These are phyloP conservation scores for Tupaia tana DNA, from an alignment of 2,113 vertebrate genomes.

Conservation along the genomic window DNA sequence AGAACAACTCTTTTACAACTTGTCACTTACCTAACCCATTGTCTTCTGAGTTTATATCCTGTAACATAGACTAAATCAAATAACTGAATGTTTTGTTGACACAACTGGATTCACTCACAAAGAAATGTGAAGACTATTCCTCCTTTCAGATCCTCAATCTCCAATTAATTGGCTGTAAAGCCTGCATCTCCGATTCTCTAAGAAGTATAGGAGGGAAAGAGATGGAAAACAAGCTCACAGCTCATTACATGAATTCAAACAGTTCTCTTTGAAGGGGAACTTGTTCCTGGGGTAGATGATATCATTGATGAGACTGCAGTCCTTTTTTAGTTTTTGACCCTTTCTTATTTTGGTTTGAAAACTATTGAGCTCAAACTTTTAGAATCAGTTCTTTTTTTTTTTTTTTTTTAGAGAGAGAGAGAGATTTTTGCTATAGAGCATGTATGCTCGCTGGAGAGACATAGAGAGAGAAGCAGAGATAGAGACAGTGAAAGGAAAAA, in stretches of 20 bases:
- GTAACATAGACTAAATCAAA: neutral
- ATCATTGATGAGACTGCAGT: neutral
- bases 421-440: too few species aligned
- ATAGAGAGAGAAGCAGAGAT: too few species aligned
- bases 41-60: neutral
- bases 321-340: neutral
- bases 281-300: neutral
- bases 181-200: slow-evolving; percentile 32
- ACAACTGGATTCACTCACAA: slow-evolving; percentile 12
- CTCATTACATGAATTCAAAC: slow-evolving; percentile 28
- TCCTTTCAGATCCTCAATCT: slow-evolving; percentile 34
- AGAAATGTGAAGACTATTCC: neutral
- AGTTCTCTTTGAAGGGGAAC: neutral
- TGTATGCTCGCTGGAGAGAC: too few species aligned
- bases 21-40: neutral
- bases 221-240: neutral
- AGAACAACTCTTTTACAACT: neutral
- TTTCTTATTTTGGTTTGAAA: neutral
- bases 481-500: too few species aligned
- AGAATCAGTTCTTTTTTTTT: neutral
- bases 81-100: slow-evolving; percentile 12
- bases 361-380: neutral
- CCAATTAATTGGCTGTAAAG: neutral
- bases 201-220: neutral
- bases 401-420: too few species aligned